A percentile compares a stretch with the other conserved stretches of the same genome.
Conservation (phyloP, 2,113 vertebrate species). For the Lasiurus borealis region DNA sequence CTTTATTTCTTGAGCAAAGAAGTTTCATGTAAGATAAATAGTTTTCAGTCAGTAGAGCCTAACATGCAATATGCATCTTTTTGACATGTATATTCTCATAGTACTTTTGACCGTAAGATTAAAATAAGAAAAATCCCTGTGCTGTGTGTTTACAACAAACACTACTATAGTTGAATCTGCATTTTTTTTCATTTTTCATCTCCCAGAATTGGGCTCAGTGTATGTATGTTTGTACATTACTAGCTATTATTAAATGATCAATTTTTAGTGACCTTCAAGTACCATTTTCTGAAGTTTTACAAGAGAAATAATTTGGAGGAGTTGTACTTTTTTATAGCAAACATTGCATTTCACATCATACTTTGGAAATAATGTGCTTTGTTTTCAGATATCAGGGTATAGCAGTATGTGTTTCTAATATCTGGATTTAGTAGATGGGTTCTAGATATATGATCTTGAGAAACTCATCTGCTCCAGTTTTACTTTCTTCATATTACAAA, state of each 20-base stretch:
- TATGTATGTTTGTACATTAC: not conserved
- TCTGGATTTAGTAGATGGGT: not conserved
- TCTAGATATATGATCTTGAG: not conserved
- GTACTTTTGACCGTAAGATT: conserved; percentile 79
- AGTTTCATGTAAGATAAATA: conserved; percentile 86
- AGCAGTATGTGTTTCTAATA: not conserved
- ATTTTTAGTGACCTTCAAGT: conserved; percentile 53
- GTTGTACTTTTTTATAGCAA: not conserved
- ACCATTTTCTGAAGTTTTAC: conserved; percentile 1
- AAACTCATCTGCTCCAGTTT: not conserved
- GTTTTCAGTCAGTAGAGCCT: conserved; percentile 84
- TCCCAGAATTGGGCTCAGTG: conserved; percentile 39
- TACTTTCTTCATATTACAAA: conserved; percentile 5
- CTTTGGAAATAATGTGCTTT: not conserved
- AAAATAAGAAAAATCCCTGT: conserved; percentile 76
- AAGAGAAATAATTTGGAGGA: not conserved
- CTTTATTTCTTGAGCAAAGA: conserved; percentile 85
- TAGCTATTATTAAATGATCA: not conserved
- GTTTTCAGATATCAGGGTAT: not conserved
- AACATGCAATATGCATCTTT: conserved; percentile 85
- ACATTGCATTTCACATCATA: not conserved
- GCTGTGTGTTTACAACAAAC: conserved; percentile 59
- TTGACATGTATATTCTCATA: conserved; percentile 85
- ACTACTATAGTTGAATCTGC: conserved; percentile 53
- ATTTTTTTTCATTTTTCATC: conserved; percentile 63